Base-by-base conservation (phyloP, 2,888 invertebrate species). In the Entomobrya multifasciata region DNA sequence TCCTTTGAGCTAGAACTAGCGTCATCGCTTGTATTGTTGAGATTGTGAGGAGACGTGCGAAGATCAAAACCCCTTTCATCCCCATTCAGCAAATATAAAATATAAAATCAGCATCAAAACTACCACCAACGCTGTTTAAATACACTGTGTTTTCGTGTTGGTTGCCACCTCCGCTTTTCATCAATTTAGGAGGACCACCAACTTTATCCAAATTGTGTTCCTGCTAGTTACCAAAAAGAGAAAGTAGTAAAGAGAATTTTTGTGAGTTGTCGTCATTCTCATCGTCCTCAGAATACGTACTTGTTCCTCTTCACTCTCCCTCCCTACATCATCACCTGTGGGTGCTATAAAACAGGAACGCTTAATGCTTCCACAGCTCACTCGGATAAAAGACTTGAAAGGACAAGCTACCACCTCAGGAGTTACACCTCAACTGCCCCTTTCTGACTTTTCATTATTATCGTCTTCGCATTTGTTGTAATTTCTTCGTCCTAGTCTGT, bases 281-380 rank as follows among this genome's bases (percentile, higher is more conserved):
- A 11, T 10, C 57, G 25, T 17, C 6, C 17, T 25, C 57, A 25
- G 20, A 25, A 11, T 57, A 1, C 25, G 4, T 25, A 13, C 25
- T 25, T 22, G 11, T 57, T 57, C 25, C 20, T 57, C 52, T 52
- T 62, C 62, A 25, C n/a, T 15, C 57, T 65, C 13, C 17, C 36
- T 22, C 25, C 25, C 1, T 57, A 13, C 57, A 1, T 70, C 70
- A 70, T 70, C 52, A 52, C 60, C 77, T 77, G 65, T 67, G 55
- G 72, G 52, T 36, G 78, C 78, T 86, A 86, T 86, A 86, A 86
- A 86, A 86, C 62, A 79, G 49, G 62, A 62, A 49, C 57, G 60
- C 65, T 79, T 27, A 52, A 36, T 72, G 44, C 74, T 30, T 79
- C 70, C 72, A 62, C 67, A 62, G 79, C 86, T 86, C 86, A 86